These are phyloP conservation scores for Drosophila obscura DNA, from an alignment of 1,140 invertebrate species.

Conservation along the genomic window DNA sequence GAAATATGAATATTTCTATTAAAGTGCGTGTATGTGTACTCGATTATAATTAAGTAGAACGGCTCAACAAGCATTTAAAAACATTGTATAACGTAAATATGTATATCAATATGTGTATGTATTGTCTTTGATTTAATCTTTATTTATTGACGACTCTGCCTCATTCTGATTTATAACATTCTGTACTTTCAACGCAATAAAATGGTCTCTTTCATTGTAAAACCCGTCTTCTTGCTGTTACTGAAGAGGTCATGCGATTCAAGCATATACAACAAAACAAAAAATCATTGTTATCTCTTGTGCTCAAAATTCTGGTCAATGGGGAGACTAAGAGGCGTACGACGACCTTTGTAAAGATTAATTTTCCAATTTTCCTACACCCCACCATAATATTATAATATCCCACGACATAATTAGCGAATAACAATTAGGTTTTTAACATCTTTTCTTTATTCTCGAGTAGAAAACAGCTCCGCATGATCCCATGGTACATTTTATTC, in stretches of 20 bases:
- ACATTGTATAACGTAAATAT: slow-evolving; percentile 5
- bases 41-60: background rate
- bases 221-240: too few relatives aligned
- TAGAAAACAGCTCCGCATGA: slow-evolving; percentile 72
- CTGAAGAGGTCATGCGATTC: too few relatives aligned
- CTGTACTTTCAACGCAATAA: slow-evolving; percentile 29
- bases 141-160: slow-evolving; percentile 14
- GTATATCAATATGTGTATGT: background rate
- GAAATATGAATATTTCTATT: slow-evolving; percentile 74
- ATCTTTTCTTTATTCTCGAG: slow-evolving; percentile 74
- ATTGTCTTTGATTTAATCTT: slow-evolving; percentile 8
- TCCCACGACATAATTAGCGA: background rate
- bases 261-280: too few relatives aligned
- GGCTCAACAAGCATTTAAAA: slow-evolving; percentile 74
- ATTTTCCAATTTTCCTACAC: background rate
- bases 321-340: too few relatives aligned
- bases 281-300: too few relatives aligned
- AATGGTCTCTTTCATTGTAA: slow-evolving; percentile 20
- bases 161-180: slow-evolving; percentile 2
- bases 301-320: too few relatives aligned
- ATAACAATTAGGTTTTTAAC: slow-evolving; percentile 51
- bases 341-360: too few relatives aligned
- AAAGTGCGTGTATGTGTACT: background rate
- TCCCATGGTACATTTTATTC: slow-evolving; percentile 63
- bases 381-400: background rate